Conservation (phyloP, 92 coral and sea anemone genomes). For the Chrysogorgia sp. region DNA sequence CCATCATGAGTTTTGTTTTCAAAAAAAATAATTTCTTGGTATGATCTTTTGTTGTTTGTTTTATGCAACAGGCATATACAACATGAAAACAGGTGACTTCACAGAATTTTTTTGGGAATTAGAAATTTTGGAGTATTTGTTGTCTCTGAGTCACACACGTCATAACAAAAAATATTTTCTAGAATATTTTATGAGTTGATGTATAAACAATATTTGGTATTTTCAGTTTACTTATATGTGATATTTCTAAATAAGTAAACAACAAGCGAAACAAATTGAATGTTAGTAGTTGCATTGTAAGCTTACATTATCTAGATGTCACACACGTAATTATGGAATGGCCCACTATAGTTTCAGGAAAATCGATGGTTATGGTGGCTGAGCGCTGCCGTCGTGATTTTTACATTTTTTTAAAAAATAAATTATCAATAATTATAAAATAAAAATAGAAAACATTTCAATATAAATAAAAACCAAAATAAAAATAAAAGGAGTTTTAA, state of each 20-base stretch:
- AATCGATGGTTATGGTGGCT: conserved; percentile 22
- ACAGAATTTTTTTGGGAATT: conserved; percentile 7
- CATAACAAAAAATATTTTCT: background rate
- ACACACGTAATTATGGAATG: conserved; percentile 21
- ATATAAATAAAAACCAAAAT: background rate
- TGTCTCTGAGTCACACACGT: conserved; percentile 35
- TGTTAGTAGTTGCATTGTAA: conserved; percentile 1
- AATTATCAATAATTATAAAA: background rate
- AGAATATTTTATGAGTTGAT: background rate
- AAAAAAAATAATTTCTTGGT: background rate
- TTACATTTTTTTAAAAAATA: background rate
- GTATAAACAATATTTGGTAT: conserved; percentile 1
- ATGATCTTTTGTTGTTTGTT: background rate
- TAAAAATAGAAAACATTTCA: background rate
- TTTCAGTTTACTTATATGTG: conserved; percentile 5
- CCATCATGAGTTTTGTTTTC: background rate
- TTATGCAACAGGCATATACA: background rate
- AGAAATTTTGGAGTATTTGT: background rate
- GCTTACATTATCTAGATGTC: conserved; percentile 13
- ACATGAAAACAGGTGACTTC: conserved; percentile 20
- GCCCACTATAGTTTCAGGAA: conserved; percentile 48
- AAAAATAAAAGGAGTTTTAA: background rate
- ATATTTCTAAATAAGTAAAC: conserved; percentile 9
- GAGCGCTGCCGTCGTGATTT: conserved; percentile 10
- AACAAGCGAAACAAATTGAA: background rate